Conservation (phyloP, 2,113 vertebrate genomes). For the Antechinus stuartii region DNA sequence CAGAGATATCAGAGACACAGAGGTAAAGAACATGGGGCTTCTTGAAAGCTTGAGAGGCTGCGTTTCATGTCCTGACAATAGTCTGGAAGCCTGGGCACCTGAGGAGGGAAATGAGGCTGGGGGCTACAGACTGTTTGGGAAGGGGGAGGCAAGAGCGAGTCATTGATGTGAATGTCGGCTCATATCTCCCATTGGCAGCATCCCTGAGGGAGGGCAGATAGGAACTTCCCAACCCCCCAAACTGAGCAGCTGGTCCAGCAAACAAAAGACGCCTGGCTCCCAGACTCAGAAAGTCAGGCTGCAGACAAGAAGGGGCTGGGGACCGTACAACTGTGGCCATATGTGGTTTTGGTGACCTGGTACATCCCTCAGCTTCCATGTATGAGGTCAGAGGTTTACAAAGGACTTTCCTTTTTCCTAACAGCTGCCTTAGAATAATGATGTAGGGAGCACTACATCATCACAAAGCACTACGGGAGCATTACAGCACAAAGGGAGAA, state of each 20-base stretch:
- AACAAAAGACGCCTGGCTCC: not conserved
- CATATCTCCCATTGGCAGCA: not conserved
- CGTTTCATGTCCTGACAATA: not conserved
- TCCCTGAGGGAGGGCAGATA: not conserved
- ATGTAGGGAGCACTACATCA: no score
- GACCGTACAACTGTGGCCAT: no score
- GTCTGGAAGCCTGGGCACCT: not conserved
- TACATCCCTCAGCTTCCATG: no score
- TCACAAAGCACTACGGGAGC: no score
- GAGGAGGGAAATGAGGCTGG: not conserved
- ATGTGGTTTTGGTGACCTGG: no score
- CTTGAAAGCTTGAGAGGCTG: not conserved
- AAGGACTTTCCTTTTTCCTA: no score
- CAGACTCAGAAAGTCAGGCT: not conserved
- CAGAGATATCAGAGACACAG: not conserved
- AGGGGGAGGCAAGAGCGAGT: not conserved
- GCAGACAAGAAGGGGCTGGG: no score
- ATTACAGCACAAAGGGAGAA: no score
- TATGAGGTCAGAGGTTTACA: no score
- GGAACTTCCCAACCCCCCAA: not conserved
- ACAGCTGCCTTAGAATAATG: no score
- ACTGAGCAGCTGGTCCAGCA: not conserved
- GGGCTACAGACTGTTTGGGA: no score
- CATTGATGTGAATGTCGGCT: not conserved
- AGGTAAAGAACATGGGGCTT: not conserved